Evolutionary conservation across 2,113 vertebrate species (phyloP).

Genomic region (Saccopteryx bilineata): DNA sequence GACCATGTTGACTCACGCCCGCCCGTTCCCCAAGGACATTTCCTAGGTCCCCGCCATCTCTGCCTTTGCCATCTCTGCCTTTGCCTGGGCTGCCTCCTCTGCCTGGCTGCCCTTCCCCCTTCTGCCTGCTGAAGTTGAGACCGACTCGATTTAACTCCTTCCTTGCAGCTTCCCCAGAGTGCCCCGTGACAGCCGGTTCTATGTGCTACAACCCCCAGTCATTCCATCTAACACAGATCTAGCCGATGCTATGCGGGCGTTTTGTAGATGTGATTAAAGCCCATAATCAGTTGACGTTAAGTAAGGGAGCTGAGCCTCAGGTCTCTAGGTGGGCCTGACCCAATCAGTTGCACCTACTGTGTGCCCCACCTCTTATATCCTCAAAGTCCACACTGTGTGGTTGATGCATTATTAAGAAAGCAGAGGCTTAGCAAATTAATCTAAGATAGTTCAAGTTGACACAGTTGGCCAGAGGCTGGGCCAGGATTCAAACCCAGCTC

Average conservation of each 20-base stretch:
- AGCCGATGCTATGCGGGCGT: background rate
- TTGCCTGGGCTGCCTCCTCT: background rate
- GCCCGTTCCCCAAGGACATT: background rate
- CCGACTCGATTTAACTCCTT: accelerated
- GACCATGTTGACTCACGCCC: background rate
- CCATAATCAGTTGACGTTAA: background rate
- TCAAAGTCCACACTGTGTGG: background rate
- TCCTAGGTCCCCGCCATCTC: accelerated
- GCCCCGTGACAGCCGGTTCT: accelerated
- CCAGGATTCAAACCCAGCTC: background rate
- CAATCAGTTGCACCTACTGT: no score
- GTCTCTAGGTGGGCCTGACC: background rate
- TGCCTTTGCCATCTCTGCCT: background rate
- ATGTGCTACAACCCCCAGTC: accelerated
- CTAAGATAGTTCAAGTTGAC: background rate
- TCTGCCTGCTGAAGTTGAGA: background rate
- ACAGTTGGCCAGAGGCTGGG: background rate
- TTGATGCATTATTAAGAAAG: background rate
- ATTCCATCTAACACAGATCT: accelerated
- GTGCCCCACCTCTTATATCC: accelerated
- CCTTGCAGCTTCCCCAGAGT: background rate
- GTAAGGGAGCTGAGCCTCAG: no score
- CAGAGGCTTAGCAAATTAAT: background rate
- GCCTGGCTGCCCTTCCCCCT: accelerated
- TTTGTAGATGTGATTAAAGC: background rate